Conservation (phyloP, 1,140 invertebrate species). For the Thereuonema tuberculata region DNA sequence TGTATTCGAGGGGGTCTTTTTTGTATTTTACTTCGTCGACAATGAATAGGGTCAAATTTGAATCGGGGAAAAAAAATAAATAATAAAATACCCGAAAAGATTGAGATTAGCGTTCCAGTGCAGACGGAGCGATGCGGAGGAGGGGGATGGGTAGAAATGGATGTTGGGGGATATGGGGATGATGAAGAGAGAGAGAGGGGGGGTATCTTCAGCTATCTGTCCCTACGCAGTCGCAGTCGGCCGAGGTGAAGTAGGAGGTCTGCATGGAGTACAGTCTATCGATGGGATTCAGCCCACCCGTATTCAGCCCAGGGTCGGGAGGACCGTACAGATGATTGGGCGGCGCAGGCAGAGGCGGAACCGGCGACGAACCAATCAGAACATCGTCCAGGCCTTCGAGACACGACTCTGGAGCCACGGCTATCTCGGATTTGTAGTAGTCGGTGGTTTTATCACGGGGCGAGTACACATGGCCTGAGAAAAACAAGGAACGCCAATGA, state of each 20-base stretch:
- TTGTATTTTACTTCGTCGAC: too few species aligned
- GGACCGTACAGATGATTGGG: constrained; percentile 38
- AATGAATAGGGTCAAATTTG: too few species aligned
- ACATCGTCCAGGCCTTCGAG: constrained; percentile 30
- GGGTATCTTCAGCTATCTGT: constrained; percentile 9
- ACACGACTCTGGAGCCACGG: constrained; percentile 13
- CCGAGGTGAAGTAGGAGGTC: constrained; percentile 65
- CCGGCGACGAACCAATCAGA: constrained; percentile 38
- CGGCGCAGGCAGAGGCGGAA: constrained; percentile 29
- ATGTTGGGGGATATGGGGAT: too few species aligned
- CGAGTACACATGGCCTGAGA: not conserved
- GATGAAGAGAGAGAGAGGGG: too few species aligned
- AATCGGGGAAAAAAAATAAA: too few species aligned
- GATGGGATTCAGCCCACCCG: constrained; percentile 82
- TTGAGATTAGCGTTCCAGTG: too few species aligned
- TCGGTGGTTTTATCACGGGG: not conserved
- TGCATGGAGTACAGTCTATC: constrained; percentile 97
- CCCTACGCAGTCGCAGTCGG: constrained; percentile 18
- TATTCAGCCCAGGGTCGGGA: constrained; percentile 56
- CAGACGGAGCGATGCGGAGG: too few species aligned
- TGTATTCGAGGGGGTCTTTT: too few species aligned
- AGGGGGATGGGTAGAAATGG: too few species aligned
- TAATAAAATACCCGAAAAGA: too few species aligned
- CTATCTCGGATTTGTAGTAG: not conserved
- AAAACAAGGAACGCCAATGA: not conserved